These are phyloP conservation scores for Myathropa florea DNA, from an alignment of 2,888 invertebrate genomes.

Conservation along the genomic window DNA sequence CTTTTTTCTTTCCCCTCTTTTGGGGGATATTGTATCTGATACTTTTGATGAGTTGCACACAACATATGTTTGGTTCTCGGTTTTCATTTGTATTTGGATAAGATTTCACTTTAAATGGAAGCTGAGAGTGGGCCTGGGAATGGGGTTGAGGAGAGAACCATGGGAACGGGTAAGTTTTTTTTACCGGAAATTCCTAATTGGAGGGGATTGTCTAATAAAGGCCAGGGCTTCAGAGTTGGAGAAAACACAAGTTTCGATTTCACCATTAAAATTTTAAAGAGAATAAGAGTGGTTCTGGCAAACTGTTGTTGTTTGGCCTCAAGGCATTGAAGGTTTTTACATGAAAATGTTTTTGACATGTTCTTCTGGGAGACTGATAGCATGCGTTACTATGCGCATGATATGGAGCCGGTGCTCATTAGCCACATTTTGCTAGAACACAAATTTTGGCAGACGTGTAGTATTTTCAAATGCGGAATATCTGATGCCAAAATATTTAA, in stretches of 20 bases:
- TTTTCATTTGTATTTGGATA: not conserved
- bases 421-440: too few species aligned
- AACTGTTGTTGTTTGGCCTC: not conserved
- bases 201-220: not conserved
- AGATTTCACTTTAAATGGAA: not conserved
- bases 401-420: too few species aligned
- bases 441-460: too few species aligned
- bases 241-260: not conserved
- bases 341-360: not conserved
- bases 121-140: not conserved
- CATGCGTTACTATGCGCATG: too few species aligned
- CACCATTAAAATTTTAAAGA: not conserved
- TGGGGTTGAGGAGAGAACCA: not conserved
- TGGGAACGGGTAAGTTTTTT: not conserved
- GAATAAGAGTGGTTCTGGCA: not conserved
- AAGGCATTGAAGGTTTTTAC: not conserved
- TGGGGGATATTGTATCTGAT: not conserved
- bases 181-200: not conserved
- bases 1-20: not conserved
- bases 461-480: too few species aligned
- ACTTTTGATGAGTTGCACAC: not conserved
- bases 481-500: too few species aligned
- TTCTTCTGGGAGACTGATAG: not conserved
- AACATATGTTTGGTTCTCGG: not conserved
- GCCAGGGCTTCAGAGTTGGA: not conserved